Evolutionary conservation across 2,888 invertebrate genomes (phyloP).

Genomic region (Chelonus formosanus): DNA sequence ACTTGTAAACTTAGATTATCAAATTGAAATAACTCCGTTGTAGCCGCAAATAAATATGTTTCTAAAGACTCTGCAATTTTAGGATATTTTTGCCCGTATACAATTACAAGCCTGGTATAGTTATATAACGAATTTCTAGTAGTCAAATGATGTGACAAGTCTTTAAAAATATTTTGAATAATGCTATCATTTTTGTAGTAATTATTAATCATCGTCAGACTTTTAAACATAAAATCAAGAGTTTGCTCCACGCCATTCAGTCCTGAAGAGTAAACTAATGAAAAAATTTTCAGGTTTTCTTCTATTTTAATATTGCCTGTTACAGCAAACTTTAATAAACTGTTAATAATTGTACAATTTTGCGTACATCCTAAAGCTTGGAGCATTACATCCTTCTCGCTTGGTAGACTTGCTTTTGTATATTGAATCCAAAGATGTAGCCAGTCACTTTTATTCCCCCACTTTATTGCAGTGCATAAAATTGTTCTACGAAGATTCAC

Average conservation of each 20-base stretch:
- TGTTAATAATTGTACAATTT: too few species aligned
- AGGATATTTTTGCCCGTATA: constrained; percentile 8
- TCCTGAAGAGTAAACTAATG: constrained; percentile 70
- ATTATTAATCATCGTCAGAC: constrained; percentile 71
- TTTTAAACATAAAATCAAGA: constrained; percentile 74
- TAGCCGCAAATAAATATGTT: constrained; percentile 33
- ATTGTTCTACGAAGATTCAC: constrained; percentile 76
- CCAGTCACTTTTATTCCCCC: too few species aligned
- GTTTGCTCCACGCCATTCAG: constrained; percentile 76
- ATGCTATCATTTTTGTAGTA: constrained; percentile 55
- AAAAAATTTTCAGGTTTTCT: constrained; percentile 73
- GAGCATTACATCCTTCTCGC: too few species aligned
- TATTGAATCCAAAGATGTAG: too few species aligned
- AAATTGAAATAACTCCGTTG: constrained; percentile 51
- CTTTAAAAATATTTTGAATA: constrained; percentile 42
- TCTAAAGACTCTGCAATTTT: constrained; percentile 17
- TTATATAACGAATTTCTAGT: constrained; percentile 40
- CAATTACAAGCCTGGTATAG: constrained; percentile 36
- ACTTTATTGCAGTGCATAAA: constrained; percentile 77
- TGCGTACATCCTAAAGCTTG: too few species aligned
- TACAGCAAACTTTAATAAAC: too few species aligned
- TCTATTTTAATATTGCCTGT: constrained; percentile 48
- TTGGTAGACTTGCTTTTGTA: too few species aligned
- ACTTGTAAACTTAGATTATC: constrained; percentile 43
- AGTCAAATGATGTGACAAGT: constrained; percentile 42